phyloP scores from a whole-genome alignment of 2,797 vertebrate species.

The Forpus xanthops region DNA sequence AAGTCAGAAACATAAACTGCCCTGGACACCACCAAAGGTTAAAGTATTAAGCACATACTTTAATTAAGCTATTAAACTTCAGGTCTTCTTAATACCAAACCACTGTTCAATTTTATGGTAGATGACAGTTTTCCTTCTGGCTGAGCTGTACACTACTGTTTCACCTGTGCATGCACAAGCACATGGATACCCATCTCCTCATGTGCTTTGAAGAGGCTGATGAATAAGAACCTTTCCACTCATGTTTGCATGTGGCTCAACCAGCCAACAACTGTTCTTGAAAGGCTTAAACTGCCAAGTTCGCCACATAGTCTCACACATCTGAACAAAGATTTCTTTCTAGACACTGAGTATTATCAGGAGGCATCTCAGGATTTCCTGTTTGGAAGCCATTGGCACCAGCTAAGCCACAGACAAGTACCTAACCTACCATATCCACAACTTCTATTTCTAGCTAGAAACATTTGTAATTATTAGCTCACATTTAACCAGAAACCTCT shows the following conservation, averaged over 20 bases:
- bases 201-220: not conserved
- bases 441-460: not conserved
- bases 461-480: not conserved
- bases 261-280: not conserved
- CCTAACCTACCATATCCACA: not conserved
- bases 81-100: not conserved
- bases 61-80: not conserved
- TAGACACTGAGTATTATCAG: not conserved
- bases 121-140: not conserved
- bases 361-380: not conserved
- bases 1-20: not conserved
- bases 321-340: not conserved
- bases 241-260: not conserved
- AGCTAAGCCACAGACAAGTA: not conserved
- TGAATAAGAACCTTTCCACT: not conserved
- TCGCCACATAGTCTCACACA: not conserved
- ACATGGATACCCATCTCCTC: not conserved
- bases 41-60: not conserved
- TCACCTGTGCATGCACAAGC: not conserved
- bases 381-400: not conserved
- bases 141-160: not conserved
- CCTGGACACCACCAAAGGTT: fast-evolving
- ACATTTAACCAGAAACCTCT: not conserved
- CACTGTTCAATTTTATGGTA: not conserved
- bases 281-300: not conserved